Percentiles rank a stretch among this genome's conserved stretches.
Evolutionary conservation across 53 echinoderm and acorn worm species (phyloP).

Genomic region (Pentamera pediparva): DNA sequence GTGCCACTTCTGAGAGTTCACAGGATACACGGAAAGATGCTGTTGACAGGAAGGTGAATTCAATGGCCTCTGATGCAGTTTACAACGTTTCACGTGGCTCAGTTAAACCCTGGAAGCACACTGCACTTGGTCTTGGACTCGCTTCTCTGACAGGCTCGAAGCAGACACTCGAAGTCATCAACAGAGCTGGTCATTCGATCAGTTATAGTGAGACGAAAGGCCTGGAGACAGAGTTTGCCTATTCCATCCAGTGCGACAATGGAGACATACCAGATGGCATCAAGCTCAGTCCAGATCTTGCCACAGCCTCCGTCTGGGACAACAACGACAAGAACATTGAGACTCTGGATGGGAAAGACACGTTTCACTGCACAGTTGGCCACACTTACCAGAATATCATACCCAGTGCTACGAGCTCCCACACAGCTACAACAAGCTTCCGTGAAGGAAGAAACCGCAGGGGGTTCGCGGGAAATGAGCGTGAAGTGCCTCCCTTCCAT

Average conservation of each 20-base stretch:
- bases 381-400: constrained; percentile 62
- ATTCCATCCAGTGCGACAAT: constrained; percentile 15
- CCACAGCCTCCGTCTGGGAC: constrained; percentile 51
- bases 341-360: constrained; percentile 61
- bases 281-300: constrained; percentile 29
- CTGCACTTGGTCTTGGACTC: constrained; percentile 50
- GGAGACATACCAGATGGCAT: constrained; percentile 49
- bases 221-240: constrained; percentile 64
- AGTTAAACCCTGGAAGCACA: constrained; percentile 64
- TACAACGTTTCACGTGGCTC: constrained; percentile 51
- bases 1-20: not conserved
- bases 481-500: constrained; percentile 42
- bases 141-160: constrained; percentile 63
- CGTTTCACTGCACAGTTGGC: constrained; percentile 51
- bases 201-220: constrained; percentile 44
- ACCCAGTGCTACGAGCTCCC: not conserved
- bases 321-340: constrained; percentile 59
- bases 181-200: constrained; percentile 51
- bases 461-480: constrained; percentile 37
- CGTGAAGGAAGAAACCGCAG: constrained; percentile 52
- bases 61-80: constrained; percentile 63
- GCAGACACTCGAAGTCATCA: constrained; percentile 36
- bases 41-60: constrained; percentile 47
- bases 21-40: constrained; percentile 14
- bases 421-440: not conserved